A percentile compares a stretch with the other conserved stretches of the same genome.
Conservation (phyloP, 1,140 invertebrate species). For the Brachionus angularis region DNA sequence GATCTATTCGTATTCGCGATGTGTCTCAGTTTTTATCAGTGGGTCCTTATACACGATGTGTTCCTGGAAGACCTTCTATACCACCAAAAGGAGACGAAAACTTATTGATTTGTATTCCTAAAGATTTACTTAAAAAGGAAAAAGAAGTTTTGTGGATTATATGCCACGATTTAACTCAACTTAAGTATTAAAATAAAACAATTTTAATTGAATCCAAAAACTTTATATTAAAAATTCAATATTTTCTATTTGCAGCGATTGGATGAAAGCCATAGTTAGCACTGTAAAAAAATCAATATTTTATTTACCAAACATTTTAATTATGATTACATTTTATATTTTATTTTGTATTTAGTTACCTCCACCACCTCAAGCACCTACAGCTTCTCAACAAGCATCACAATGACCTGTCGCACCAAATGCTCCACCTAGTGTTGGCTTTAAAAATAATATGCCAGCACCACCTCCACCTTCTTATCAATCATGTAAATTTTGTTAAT, state of each 20-base stretch:
- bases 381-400: neutral
- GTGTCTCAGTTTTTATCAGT: conserved; percentile 35
- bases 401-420: neutral
- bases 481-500: conserved; percentile 21
- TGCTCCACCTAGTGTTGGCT: neutral
- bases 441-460: conserved; percentile 1
- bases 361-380: conserved; percentile 15
- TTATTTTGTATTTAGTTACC: conserved; percentile 14
- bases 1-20: conserved; percentile 4
- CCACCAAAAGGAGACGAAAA: conserved; percentile 38
- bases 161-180: conserved; percentile 34
- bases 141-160: conserved; percentile 43
- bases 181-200: no score
- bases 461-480: conserved; percentile 23
- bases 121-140: conserved; percentile 20
- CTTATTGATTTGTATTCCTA: conserved; percentile 26
- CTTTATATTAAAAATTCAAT: neutral
- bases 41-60: conserved; percentile 41
- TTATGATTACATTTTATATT: neutral
- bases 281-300: conserved; percentile 15
- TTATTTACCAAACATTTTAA: no score
- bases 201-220: no score
- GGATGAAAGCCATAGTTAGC: conserved; percentile 43
- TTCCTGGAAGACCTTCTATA: conserved; percentile 25
- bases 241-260: conserved; percentile 13